Conservation (phyloP, 1,140 invertebrate species). For the Euwallacea similis region DNA sequence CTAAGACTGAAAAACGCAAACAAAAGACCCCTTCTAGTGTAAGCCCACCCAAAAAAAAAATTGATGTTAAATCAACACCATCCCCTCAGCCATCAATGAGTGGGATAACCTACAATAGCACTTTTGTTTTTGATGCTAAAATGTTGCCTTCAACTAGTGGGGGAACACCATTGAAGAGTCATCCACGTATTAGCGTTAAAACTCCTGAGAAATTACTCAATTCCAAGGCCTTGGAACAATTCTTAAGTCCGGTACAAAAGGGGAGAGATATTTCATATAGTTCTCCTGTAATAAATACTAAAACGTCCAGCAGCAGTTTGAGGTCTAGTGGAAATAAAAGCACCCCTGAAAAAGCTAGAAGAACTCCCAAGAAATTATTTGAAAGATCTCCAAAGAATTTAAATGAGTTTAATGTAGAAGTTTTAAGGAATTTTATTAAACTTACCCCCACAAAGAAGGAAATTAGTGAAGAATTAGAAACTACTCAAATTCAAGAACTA, state of each 20-base stretch:
- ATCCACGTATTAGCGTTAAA: constrained; percentile 20
- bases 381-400: constrained; percentile 45
- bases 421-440: constrained; percentile 49
- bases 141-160: constrained; percentile 21
- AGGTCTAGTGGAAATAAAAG: not conserved
- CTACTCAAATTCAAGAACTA: constrained; percentile 32
- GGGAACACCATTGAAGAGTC: not conserved
- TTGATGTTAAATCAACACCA: not conserved
- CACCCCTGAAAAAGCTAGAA: constrained; percentile 14
- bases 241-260: not conserved
- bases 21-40: not conserved
- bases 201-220: constrained; percentile 30
- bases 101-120: not conserved
- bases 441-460: constrained; percentile 46
- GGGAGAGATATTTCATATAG: not conserved
- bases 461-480: constrained; percentile 11
- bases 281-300: not conserved
- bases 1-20: constrained; percentile 7
- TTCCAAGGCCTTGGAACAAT: constrained; percentile 12
- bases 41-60: constrained; percentile 17
- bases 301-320: not conserved
- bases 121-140: not conserved
- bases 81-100: constrained; percentile 10
- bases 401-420: constrained; percentile 48
- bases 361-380: constrained; percentile 35